Conservation (phyloP, 2,113 vertebrate genomes). For the Ctenodactylus gundi region DNA sequence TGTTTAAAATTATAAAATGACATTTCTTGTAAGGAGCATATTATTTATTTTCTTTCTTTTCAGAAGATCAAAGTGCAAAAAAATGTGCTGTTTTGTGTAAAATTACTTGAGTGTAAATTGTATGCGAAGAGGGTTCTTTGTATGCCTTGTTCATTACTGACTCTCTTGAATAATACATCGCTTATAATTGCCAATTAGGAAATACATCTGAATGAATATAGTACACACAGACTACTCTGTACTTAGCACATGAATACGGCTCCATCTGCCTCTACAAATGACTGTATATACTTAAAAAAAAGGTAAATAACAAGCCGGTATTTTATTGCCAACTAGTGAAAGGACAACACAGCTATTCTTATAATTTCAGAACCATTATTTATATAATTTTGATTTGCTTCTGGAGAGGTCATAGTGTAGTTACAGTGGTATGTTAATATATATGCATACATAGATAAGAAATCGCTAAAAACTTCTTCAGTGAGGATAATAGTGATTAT, state of each 20-base stretch:
- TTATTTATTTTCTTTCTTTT: conserved; percentile 8
- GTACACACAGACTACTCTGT: background rate
- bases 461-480: conserved; percentile 8
- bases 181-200: conserved; percentile 49
- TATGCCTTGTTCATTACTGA: conserved; percentile 28
- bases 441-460: background rate
- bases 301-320: conserved; percentile 13
- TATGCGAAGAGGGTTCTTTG: background rate
- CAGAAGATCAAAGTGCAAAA: background rate
- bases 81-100: conserved; percentile 42
- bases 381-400: background rate
- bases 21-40: background rate
- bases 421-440: background rate
- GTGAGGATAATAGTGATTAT: background rate
- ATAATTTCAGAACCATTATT: background rate
- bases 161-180: background rate
- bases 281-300: background rate
- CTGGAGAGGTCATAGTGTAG: background rate
- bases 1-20: conserved; percentile 27
- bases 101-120: conserved; percentile 30
- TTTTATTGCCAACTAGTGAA: background rate
- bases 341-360: background rate
- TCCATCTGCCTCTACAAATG: conserved; percentile 11
- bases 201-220: conserved; percentile 20
- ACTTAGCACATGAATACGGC: background rate